phyloP scores from a whole-genome alignment of 2,797 vertebrate genomes.

The Phataginus tricuspis region DNA sequence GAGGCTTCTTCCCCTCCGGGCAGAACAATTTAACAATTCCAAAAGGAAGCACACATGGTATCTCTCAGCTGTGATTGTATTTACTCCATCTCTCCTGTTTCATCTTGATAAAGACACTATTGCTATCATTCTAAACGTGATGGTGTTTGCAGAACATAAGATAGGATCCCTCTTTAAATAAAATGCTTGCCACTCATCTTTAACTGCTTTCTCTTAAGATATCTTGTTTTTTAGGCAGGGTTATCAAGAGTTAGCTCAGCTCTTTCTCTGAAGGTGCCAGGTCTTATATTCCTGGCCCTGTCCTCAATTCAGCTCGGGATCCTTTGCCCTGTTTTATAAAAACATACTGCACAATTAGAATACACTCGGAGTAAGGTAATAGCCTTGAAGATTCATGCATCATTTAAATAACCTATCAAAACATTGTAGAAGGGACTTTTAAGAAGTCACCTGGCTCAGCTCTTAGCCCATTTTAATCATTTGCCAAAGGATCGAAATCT shows the following conservation, averaged over 20 bases:
- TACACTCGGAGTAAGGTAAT: conserved; percentile 12
- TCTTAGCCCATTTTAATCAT: not conserved
- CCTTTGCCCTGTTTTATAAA: not conserved
- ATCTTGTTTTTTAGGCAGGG: conserved; percentile 66
- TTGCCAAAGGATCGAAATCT: not conserved
- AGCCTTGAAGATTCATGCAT: not conserved
- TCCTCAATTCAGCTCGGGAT: not conserved
- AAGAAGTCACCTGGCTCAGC: not conserved
- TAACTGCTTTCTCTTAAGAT: conserved; percentile 48
- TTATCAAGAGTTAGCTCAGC: conserved; percentile 35
- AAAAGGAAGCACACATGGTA: not conserved
- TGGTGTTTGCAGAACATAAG: conserved; percentile 37
- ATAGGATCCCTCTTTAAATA: conserved; percentile 48
- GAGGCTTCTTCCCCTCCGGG: not conserved
- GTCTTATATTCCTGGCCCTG: conserved; percentile 41
- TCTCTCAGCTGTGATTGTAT: conserved; percentile 4
- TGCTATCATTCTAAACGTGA: conserved; percentile 31
- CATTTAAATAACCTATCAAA: not conserved
- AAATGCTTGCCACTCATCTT: conserved; percentile 63
- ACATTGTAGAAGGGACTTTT: not conserved
- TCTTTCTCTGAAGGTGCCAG: conserved; percentile 51
- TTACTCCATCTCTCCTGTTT: conserved; percentile 49
- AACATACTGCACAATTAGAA: not conserved
- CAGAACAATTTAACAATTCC: conserved; percentile 27
- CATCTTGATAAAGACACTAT: conserved; percentile 64